Evolutionary conservation across 2,797 vertebrate genomes (phyloP).

Genomic region (Coregonus sp.): DNA sequence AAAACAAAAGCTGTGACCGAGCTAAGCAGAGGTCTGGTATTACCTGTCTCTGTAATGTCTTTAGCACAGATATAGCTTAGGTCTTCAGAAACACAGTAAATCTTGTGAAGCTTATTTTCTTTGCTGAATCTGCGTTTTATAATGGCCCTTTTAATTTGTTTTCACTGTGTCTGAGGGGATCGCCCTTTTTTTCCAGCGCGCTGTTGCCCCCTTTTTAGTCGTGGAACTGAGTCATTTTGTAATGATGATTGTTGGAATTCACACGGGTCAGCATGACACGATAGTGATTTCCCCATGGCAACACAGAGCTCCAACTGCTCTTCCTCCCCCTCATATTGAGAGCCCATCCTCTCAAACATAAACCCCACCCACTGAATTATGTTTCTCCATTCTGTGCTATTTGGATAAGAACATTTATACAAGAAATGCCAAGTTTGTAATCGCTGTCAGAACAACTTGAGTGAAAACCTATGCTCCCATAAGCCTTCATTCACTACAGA

Average conservation of each 20-base stretch:
- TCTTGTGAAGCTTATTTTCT: slow-evolving; percentile 81
- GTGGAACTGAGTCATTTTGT: slow-evolving; percentile 75
- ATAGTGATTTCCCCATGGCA: slow-evolving; percentile 4
- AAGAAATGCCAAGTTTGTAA: neutral
- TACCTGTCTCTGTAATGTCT: slow-evolving; percentile 78
- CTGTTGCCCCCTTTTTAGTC: slow-evolving; percentile 23
- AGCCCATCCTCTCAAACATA: neutral
- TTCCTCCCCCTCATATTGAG: neutral
- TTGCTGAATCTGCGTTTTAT: slow-evolving; percentile 85
- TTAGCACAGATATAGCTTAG: slow-evolving; percentile 47
- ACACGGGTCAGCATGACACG: slow-evolving; percentile 28
- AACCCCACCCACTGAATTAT: neutral
- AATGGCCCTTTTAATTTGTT: slow-evolving; percentile 83
- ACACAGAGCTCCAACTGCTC: slow-evolving; percentile 9
- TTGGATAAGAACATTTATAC: neutral
- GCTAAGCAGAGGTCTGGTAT: slow-evolving; percentile 20
- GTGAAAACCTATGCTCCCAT: neutral
- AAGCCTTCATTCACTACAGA: neutral
- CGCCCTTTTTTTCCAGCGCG: slow-evolving; percentile 68
- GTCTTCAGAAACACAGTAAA: slow-evolving; percentile 79
- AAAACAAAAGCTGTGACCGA: slow-evolving; percentile 33
- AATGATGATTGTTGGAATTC: slow-evolving; percentile 74
- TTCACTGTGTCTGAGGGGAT: slow-evolving; percentile 80
- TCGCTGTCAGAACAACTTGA: neutral
- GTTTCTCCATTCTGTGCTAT: neutral